These are phyloP conservation scores for Arrhopalites spinosus DNA, from an alignment of 2,888 invertebrate genomes.

Conservation along the genomic window DNA sequence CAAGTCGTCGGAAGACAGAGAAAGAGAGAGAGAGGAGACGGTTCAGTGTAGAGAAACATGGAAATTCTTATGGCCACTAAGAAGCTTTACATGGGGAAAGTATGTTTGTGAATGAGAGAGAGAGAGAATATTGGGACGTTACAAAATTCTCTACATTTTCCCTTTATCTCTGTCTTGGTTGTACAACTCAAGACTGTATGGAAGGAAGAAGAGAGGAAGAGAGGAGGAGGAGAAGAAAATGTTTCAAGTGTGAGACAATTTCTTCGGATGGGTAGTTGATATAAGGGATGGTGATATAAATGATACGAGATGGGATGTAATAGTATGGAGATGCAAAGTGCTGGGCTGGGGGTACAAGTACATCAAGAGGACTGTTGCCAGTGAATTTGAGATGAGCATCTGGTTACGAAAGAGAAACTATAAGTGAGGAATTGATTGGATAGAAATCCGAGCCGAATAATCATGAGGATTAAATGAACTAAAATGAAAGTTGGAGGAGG, in stretches of 20 bases:
- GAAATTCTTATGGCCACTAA: conserved; percentile 6
- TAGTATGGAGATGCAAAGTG: background rate
- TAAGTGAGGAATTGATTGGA: conserved; percentile 31
- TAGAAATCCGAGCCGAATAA: conserved; percentile 41
- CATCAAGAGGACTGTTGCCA: conserved; percentile 31
- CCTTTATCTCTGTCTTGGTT: too few relatives aligned
- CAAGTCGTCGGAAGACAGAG: background rate
- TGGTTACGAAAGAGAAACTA: conserved; percentile 16
- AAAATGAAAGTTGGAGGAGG: conserved; percentile 26
- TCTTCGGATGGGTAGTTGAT: too few relatives aligned
- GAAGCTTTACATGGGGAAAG: conserved; percentile 14
- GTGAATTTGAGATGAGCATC: conserved; percentile 31
- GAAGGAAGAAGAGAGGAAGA: too few relatives aligned
- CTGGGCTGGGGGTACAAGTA: background rate
- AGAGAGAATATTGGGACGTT: background rate
- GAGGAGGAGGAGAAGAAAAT: background rate
- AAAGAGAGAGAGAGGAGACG: background rate
- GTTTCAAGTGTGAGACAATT: conserved; percentile 14
- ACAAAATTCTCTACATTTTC: too few relatives aligned
- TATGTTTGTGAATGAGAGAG: background rate
- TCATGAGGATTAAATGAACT: conserved; percentile 49
- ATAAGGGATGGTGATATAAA: too few relatives aligned
- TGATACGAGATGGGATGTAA: background rate
- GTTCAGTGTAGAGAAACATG: background rate
- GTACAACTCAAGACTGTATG: too few relatives aligned